A percentile compares a stretch with the other conserved stretches of the same genome.
phyloP scores from a whole-genome alignment of 2,113 vertebrate species.

The Salvelinus sp. region DNA sequence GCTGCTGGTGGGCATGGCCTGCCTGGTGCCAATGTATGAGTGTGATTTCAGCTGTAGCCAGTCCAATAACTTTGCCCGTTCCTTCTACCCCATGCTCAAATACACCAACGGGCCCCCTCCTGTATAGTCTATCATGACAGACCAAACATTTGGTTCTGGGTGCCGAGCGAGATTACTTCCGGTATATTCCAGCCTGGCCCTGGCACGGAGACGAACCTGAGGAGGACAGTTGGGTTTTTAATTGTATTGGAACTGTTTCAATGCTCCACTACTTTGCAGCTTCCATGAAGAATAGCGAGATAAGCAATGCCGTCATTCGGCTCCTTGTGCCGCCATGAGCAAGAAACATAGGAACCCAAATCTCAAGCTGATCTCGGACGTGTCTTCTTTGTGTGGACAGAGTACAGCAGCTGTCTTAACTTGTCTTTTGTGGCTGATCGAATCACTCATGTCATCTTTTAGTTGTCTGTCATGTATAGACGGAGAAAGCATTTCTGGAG shows the following conservation, averaged over 20 bases:
- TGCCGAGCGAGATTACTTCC: too few species aligned
- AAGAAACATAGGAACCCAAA: constrained; percentile 18
- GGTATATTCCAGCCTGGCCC: neutral
- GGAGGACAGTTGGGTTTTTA: neutral
- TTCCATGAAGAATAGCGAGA: too few species aligned
- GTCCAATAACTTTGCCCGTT: constrained; percentile 91
- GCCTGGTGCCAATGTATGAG: constrained; percentile 85
- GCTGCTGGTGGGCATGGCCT: constrained; percentile 82
- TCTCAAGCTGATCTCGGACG: constrained; percentile 16
- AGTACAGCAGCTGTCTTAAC: constrained; percentile 35
- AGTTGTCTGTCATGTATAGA: constrained; percentile 31
- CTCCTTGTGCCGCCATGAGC: neutral
- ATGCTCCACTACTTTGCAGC: neutral
- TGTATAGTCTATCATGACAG: constrained; percentile 68
- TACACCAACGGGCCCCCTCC: constrained; percentile 96
- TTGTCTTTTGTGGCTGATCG: constrained; percentile 44
- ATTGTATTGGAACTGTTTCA: constrained; percentile 23
- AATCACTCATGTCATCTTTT: constrained; percentile 33
- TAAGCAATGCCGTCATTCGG: too few species aligned
- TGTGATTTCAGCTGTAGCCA: constrained; percentile 89
- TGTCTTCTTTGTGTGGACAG: constrained; percentile 40
- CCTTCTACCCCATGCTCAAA: constrained; percentile 92
- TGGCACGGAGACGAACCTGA: neutral
- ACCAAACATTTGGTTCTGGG: neutral
- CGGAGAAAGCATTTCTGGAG: constrained; percentile 33